Percentiles rank a stretch among this genome's conserved stretches.
These are phyloP conservation scores for Drosophila funebris DNA, from an alignment of 1,140 invertebrate species.

Conservation along the genomic window DNA sequence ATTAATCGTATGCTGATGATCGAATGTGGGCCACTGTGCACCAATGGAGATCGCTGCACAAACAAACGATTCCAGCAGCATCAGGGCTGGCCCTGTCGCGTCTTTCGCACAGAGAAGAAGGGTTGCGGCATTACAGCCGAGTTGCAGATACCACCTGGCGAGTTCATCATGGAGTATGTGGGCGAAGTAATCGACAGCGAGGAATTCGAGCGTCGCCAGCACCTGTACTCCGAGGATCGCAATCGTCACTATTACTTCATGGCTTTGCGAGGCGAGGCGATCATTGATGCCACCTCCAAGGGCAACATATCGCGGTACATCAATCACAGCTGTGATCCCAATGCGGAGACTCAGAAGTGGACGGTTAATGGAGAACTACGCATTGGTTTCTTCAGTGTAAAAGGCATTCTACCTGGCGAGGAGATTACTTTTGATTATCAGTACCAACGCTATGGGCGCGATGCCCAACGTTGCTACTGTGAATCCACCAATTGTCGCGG, in stretches of 20 bases:
- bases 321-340: conserved; percentile 99
- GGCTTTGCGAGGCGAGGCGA: conserved; percentile 96
- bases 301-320: conserved; percentile 98
- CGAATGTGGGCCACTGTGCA: conserved; percentile 97
- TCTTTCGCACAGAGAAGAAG: conserved; percentile 97
- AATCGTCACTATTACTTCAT: conserved; percentile 99
- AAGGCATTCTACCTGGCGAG: conserved; percentile 92
- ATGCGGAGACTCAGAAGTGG: conserved; percentile 99
- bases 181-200: conserved; percentile 97
- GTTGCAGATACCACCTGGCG: conserved; percentile 90
- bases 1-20: conserved; percentile 98
- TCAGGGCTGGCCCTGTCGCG: conserved; percentile 92
- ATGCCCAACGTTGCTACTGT: conserved; percentile 97
- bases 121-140: conserved; percentile 95
- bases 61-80: conserved; percentile 97
- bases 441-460: conserved; percentile 98
- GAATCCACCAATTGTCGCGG: conserved; percentile 94
- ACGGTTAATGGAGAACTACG: conserved; percentile 98
- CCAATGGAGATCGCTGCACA: conserved; percentile 93
- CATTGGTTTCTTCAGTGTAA: conserved; percentile 97
- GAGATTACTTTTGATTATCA: conserved; percentile 99
- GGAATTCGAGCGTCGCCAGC: conserved; percentile 94
- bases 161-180: conserved; percentile 99
- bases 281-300: conserved; percentile 97
- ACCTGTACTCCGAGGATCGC: conserved; percentile 95